phyloP scores from a whole-genome alignment of 2,888 invertebrate genomes.

The Leptarthrus brevirostris region DNA sequence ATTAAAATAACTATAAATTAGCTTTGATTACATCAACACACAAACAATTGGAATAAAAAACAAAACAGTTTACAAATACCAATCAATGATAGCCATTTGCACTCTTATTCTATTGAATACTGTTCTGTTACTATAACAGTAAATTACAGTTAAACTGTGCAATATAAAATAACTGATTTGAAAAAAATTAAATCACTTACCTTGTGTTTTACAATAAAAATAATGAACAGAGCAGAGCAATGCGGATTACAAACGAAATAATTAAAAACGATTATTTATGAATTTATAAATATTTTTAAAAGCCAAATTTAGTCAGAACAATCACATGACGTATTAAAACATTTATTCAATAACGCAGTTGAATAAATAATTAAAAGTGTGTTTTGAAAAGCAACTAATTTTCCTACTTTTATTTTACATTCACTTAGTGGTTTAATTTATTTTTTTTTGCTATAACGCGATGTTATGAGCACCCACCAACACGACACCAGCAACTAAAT shows the following conservation, averaged over 20 bases:
- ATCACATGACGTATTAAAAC: constrained; percentile 27
- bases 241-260: background rate
- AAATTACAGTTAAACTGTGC: background rate
- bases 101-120: background rate
- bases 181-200: background rate
- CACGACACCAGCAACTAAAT: no score
- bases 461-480: no score
- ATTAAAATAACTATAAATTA: no score
- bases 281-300: background rate
- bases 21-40: no score
- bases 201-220: background rate
- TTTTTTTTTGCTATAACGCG: no score
- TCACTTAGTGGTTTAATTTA: no score
- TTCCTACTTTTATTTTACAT: no score
- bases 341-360: constrained; percentile 18
- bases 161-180: background rate
- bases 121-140: no score
- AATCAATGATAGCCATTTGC: background rate
- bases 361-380: constrained; percentile 26
- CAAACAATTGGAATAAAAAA: no score
- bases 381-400: no score
- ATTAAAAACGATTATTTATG: constrained; percentile 8
- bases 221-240: constrained; percentile 3
- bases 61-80: background rate
- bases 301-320: background rate